Conservation (phyloP, 2,797 vertebrate species). For the Molothrus aeneus region DNA sequence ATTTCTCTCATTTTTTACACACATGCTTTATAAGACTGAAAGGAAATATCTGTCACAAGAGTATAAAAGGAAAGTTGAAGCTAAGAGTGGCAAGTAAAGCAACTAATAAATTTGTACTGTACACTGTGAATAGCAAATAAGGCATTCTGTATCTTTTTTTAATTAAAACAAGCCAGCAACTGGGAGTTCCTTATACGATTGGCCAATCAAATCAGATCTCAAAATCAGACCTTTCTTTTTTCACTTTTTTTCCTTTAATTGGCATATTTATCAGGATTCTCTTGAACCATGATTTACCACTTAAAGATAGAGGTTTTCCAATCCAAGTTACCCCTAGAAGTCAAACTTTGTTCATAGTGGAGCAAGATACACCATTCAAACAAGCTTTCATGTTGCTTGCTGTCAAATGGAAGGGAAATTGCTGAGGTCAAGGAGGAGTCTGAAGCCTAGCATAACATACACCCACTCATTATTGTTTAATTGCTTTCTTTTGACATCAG, state of each 20-base stretch:
- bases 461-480: constrained; percentile 83
- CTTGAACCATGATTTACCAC: constrained; percentile 37
- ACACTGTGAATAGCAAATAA: neutral
- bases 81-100: neutral
- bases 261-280: neutral
- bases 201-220: neutral
- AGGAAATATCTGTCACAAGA: neutral
- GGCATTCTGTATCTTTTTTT: neutral
- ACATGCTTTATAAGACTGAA: neutral
- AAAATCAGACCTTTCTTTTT: neutral
- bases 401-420: constrained; percentile 83
- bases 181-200: constrained; percentile 27
- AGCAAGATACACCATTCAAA: constrained; percentile 79
- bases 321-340: constrained; percentile 37
- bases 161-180: constrained; percentile 16
- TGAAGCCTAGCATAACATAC: constrained; percentile 78
- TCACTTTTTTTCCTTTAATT: neutral
- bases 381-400: constrained; percentile 82
- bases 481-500: constrained; percentile 81
- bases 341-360: constrained; percentile 56
- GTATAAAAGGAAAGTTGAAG: neutral
- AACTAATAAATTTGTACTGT: constrained; percentile 8
- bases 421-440: constrained; percentile 83
- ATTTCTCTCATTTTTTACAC: neutral
- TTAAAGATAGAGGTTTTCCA: constrained; percentile 1